A percentile compares a stretch with the other conserved stretches of the same genome.
phyloP scores from a whole-genome alignment of 2,113 vertebrate species.

The Chionomys nivalis region DNA sequence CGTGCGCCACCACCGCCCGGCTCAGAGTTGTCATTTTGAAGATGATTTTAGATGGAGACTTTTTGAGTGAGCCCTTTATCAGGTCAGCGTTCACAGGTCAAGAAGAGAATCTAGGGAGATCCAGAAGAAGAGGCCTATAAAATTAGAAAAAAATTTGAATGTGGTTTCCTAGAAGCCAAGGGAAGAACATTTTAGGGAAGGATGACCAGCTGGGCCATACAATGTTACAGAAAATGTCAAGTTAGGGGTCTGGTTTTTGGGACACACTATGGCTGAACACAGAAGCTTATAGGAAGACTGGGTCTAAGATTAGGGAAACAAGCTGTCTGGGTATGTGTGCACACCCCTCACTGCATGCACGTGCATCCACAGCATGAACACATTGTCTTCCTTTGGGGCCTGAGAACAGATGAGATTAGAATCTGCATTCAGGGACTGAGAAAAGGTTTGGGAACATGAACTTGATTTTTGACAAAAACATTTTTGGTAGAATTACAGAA shows the following conservation, averaged over 20 bases:
- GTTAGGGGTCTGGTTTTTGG: background rate
- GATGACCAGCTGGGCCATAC: background rate
- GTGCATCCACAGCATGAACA: rapidly evolving
- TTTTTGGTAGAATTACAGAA: background rate
- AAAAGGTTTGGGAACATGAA: background rate
- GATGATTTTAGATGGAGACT: background rate
- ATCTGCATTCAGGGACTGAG: background rate
- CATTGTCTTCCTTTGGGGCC: background rate
- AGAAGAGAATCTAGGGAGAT: background rate
- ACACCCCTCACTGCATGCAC: too few relatives aligned
- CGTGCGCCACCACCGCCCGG: too few relatives aligned
- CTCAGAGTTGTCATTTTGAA: background rate
- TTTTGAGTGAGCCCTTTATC: background rate
- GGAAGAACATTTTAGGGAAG: background rate
- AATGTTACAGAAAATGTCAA: background rate
- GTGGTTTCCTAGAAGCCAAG: slow-evolving; percentile 34
- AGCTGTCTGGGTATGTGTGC: background rate
- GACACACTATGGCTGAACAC: background rate
- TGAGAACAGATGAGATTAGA: background rate
- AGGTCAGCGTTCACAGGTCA: background rate
- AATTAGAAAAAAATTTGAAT: background rate
- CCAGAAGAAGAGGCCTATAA: background rate
- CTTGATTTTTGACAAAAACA: slow-evolving; percentile 41
- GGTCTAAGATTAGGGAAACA: background rate
- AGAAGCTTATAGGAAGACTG: background rate